Base-by-base conservation (phyloP, 2,888 invertebrate genomes). In the Drosophila fulvimacula region DNA sequence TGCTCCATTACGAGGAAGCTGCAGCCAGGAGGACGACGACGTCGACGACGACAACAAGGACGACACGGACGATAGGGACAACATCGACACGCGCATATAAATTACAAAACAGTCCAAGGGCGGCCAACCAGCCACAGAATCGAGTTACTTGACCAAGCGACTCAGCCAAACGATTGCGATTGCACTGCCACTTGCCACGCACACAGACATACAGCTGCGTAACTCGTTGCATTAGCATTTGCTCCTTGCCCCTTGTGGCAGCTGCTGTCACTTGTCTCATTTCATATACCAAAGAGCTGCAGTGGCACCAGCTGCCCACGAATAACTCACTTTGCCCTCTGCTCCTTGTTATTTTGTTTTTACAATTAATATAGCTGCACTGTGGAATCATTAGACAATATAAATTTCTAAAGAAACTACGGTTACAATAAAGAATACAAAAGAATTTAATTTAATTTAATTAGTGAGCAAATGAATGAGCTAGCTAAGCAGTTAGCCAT, bases 61-160 rank as follows among this genome's bases (percentile, higher is more conserved):
- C 17, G 41, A 51, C 21, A 38, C 59, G 55, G 53, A 41, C 56
- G 58, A 55, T 36, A 19, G 36, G 17, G 32, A 57, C 30, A 36
- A 49, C 65, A 69, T 72, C 59, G 76, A 76, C 66, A 73, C 70
- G 69, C 74, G 65, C 76, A 77, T 77, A 77, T 74, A 73, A 86
- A 83, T 85, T 83, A 73, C 79, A 74, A 79, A 82, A 79, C 75
- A 72, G 74, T 76, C 59, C 56, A 55, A 59, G 64, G 49, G 71
- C 63, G 49, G 71, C 63, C 62, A 70, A 67, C 71, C 70, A 62
- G 62, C 56, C 64, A 49, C 65, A 55, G 69, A 73, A 69, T 80
- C 73, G 65, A 75, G 82, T 70, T 78, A 66, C 74, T 62, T 68
- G 71, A 76, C 78, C 76, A 65, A 55, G 48, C 52, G 56, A 42